A percentile compares a stretch with the other conserved stretches of the same genome.
Conservation (phyloP, 2,113 vertebrate species). For the Thomomys bottae region DNA sequence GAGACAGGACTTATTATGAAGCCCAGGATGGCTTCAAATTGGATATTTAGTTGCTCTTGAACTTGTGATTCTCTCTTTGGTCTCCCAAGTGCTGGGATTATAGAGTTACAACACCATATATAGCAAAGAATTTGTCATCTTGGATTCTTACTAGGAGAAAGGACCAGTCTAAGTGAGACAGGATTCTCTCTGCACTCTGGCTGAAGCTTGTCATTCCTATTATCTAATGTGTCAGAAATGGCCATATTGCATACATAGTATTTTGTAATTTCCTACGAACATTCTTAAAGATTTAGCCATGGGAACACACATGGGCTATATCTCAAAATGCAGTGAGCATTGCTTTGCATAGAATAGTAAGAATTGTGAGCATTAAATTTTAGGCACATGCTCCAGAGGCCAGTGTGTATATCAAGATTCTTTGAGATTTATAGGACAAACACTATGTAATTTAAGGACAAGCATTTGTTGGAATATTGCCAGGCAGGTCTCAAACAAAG, state of each 20-base stretch:
- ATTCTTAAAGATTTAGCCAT: not conserved
- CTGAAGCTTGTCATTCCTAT: slow-evolving; percentile 26
- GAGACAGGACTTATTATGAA: too few species aligned
- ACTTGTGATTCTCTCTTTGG: too few species aligned
- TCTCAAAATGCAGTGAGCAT: not conserved
- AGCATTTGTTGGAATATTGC: not conserved
- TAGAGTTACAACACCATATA: too few species aligned
- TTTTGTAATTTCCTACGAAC: slow-evolving; percentile 19
- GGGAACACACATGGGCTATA: not conserved
- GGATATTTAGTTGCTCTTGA: too few species aligned
- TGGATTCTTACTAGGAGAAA: slow-evolving; percentile 3
- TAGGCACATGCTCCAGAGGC: not conserved
- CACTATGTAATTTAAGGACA: not conserved
- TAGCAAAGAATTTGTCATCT: not conserved
- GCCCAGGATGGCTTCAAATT: too few species aligned
- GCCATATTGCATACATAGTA: not conserved
- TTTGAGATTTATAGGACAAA: slow-evolving; percentile 1
- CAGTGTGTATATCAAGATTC: not conserved
- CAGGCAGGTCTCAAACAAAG: not conserved
- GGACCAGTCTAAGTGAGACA: not conserved
- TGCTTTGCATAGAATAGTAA: not conserved
- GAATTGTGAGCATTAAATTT: not conserved
- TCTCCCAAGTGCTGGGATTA: too few species aligned
- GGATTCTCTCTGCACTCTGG: not conserved
- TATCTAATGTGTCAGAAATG: slow-evolving; percentile 39